Base-by-base conservation (phyloP, 2,888 invertebrate genomes). In the Myathropa florea region DNA sequence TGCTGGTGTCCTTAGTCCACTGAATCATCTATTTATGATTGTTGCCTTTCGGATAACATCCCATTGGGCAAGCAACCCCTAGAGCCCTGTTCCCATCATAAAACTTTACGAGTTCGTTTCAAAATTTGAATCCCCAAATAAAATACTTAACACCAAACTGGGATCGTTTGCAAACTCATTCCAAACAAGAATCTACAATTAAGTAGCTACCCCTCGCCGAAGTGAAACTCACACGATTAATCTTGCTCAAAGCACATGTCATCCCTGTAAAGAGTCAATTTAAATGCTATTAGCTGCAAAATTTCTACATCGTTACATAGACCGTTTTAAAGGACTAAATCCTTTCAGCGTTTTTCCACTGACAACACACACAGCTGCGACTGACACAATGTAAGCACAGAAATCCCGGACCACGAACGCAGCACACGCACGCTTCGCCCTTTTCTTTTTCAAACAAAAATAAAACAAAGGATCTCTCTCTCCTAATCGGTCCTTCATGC, bases 401-500 rank as follows among this genome's bases (percentile, higher is more conserved):
- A 59, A 60, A n/a, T 28, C 14, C 23, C 7, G 9, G 26, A 14
- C 28, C 28, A 12, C 28, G n/a, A 7, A 33, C 33, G 33, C 36
- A 14, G 7, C 46, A 23, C 6, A 18, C 6, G n/a, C 21, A 26
- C 10, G 9, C 30, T 23, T 53, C 26, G 10, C 26, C 23, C 1
- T 21, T 36, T 46, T 18, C 21, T 67, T 57, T 26, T 28, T 3
- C 30, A 46, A 23, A 12, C 23, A 60, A 23, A 65, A 24, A 24
- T 55, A 63, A 30, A 61, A 21, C 36, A 59, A 64, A 57, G 39
- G 64, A 78, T 57, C 64, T 64, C 30, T 23, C 46, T 6, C 14
- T 33, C 33, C 9, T 70, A 78, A 70, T 70, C 46, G 28, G 28
- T 39, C 21, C 26, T 53, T 64, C n/a, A 39, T 46, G n/a, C 57